phyloP scores from a whole-genome alignment of 2,113 vertebrate genomes.

The Labrus mixtus region DNA sequence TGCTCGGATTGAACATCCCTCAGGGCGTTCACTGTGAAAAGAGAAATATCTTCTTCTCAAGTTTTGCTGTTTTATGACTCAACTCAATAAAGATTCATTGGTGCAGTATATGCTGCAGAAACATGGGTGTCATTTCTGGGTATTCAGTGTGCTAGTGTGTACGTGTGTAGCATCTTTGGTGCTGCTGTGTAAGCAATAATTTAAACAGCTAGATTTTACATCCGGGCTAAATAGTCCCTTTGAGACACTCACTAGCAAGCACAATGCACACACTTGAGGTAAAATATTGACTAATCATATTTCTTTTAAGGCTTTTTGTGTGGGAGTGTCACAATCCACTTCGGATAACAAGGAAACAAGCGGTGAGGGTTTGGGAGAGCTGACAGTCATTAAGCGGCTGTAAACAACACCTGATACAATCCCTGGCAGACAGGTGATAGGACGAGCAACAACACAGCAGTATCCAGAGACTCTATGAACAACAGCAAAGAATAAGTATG shows the following conservation, averaged over 20 bases:
- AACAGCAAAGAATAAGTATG: background rate
- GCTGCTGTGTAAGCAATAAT: constrained; percentile 31
- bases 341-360: constrained; percentile 5
- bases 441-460: background rate
- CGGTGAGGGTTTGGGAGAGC: constrained; percentile 10
- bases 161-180: background rate
- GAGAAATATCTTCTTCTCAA: background rate
- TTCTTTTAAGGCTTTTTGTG: constrained; percentile 36
- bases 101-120: constrained; percentile 21
- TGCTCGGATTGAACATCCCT: background rate
- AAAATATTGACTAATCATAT: constrained; percentile 30
- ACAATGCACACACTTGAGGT: background rate
- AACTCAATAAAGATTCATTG: constrained; percentile 27
- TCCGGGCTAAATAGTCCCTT: constrained; percentile 7
- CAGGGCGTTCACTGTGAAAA: background rate
- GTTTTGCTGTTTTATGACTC: constrained; percentile 26
- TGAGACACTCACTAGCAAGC: background rate
- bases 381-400: constrained; percentile 14
- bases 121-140: constrained; percentile 19
- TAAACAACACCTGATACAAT: constrained; percentile 18
- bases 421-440: constrained; percentile 2
- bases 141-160: constrained; percentile 3
- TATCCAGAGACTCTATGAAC: background rate
- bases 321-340: constrained; percentile 21
- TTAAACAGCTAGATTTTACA: constrained; percentile 22